Evolutionary conservation across 1,140 invertebrate species (phyloP), one percentile per base, ranked within the genome.

Genomic region (Drosophila seguyi): DNA sequence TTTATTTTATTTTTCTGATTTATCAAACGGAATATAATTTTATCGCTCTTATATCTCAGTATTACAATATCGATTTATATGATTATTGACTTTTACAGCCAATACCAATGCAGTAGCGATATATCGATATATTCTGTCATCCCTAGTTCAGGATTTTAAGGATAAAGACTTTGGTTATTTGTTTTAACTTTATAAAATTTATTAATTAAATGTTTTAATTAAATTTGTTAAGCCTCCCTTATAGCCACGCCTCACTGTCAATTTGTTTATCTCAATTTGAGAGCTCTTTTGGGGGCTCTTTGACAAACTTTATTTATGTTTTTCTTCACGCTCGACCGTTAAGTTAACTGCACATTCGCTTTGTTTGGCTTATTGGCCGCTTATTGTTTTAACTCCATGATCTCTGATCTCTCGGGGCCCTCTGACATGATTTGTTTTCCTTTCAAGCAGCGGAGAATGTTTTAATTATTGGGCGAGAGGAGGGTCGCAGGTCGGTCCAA

Each of bases 341-440:
- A 87, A 88, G 75, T 60, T 87, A 87, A 87, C 83, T 87, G 83
- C 84, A 87, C 80, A 87, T 87, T 83, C 56, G 84, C 83, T 87
- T 87, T 87, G 83, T 87, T 81, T 67, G 44, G 67, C 84, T 88
- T 88, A 82, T 87, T 86, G 83, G 59, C n/a, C 65, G 82, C 79
- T 87, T 82, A 86, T 88, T 87, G 83, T 87, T 87, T 87, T 87
- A 88, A 81, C 78, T 62, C 44, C 38, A 38, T 59, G 67, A 72
- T 73, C 53, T 72, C 22, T 69, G 50, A 57, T 67, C 50, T 63
- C 60, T 36, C 47, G 7, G 22, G 50, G 66, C 81, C 81, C 69
- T 85, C 47, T 71, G 68, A 72, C 78, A 79, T 87, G 83, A 87
- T 79, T 86, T 68, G 79, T 87, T 82, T 87, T 76, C 65, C 74